Evolutionary conservation across 2,113 vertebrate species (phyloP).

Genomic region (Nyctereutes procyonoides): DNA sequence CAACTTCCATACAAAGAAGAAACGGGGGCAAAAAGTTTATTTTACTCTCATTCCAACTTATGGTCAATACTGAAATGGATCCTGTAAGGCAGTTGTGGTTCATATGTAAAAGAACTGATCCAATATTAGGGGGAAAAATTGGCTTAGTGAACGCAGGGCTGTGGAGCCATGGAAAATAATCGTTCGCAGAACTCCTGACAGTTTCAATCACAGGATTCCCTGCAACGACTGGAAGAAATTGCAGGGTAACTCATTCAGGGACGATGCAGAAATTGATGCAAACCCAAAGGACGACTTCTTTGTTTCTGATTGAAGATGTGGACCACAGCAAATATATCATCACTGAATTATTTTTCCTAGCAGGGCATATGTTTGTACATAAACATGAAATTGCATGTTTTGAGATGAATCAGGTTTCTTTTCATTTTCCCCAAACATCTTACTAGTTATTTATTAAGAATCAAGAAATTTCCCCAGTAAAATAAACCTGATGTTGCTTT

Average conservation of each 20-base stretch:
- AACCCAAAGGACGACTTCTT: neutral
- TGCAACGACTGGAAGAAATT: constrained; percentile 26
- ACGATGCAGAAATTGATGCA: neutral
- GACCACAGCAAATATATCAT: neutral
- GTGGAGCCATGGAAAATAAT: constrained; percentile 35
- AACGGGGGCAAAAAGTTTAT: neutral
- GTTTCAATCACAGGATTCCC: constrained; percentile 16
- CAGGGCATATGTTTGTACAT: neutral
- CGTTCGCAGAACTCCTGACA: constrained; percentile 59
- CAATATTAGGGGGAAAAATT: neutral
- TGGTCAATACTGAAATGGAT: neutral
- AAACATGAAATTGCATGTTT: neutral
- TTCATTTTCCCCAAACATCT: constrained; percentile 40
- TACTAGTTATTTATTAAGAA: constrained; percentile 5
- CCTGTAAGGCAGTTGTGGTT: neutral
- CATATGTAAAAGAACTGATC: neutral
- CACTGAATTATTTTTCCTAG: neutral
- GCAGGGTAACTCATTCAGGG: neutral
- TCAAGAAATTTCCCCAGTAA: neutral
- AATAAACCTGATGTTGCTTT: constrained; percentile 1
- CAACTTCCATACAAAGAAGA: neutral
- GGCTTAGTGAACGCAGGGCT: neutral
- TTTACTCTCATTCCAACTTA: constrained; percentile 30
- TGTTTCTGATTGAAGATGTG: neutral
- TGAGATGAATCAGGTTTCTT: neutral